Conservation (phyloP, 2,113 vertebrate genomes). For the Phoenicopterus ruber region DNA sequence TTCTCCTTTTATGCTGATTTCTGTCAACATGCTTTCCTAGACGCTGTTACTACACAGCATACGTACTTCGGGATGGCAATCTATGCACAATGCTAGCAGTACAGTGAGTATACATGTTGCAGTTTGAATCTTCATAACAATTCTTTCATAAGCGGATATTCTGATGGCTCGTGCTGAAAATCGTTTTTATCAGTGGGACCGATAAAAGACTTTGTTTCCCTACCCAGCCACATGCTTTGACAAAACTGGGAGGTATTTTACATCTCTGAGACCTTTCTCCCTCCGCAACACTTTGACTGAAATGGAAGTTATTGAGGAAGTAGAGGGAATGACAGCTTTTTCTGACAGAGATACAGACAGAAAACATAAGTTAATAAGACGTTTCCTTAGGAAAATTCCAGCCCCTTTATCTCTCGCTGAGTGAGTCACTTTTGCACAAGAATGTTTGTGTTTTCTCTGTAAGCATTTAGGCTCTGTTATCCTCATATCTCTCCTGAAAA, state of each 20-base stretch:
- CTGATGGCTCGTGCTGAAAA: not conserved
- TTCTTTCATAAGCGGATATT: not conserved
- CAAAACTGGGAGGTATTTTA: not conserved
- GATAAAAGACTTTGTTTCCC: not conserved
- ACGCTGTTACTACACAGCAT: not conserved
- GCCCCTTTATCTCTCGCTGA: conserved; percentile 24
- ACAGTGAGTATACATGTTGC: no score
- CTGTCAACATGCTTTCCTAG: not conserved
- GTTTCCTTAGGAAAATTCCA: conserved; percentile 59
- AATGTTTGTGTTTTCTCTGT: conserved; percentile 38
- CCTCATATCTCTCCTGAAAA: conserved; percentile 9
- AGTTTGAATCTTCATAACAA: not conserved
- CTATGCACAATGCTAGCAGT: not conserved
- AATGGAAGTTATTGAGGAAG: not conserved
- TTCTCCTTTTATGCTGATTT: not conserved
- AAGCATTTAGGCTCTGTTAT: conserved; percentile 6
- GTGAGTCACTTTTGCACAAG: conserved; percentile 37
- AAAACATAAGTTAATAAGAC: conserved; percentile 5
- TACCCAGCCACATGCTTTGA: not conserved
- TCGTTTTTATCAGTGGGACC: not conserved
- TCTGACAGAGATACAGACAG: not conserved
- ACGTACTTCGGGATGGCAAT: not conserved
- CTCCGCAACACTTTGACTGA: not conserved
- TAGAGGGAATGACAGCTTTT: not conserved
- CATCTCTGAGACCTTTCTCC: not conserved